phyloP scores from a whole-genome alignment of 2,888 invertebrate genomes.

The Palloptera scutellata region DNA sequence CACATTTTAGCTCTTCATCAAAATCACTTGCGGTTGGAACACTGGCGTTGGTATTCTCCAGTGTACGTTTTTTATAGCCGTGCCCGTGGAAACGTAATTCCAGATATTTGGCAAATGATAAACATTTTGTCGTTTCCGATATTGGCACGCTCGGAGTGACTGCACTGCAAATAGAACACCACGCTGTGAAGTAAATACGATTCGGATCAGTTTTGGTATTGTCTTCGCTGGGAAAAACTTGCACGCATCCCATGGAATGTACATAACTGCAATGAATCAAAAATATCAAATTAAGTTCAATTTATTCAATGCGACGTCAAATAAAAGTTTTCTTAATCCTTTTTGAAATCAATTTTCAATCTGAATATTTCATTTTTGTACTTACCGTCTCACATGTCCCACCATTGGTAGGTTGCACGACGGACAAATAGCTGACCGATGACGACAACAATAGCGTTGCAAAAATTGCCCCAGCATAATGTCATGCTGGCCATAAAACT shows the following conservation, averaged over 20 bases:
- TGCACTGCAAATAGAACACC: conserved; percentile 64
- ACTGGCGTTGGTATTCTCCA: conserved; percentile 27
- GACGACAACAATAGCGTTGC: conserved; percentile 89
- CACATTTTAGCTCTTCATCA: conserved; percentile 63
- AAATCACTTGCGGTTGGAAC: conserved; percentile 19
- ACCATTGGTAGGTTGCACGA: conserved; percentile 85
- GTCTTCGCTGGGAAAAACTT: conserved; percentile 68
- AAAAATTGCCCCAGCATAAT: conserved; percentile 94
- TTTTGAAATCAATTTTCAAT: not conserved
- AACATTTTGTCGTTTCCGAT: conserved; percentile 77
- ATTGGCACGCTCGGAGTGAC: conserved; percentile 80
- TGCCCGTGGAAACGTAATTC: conserved; percentile 84
- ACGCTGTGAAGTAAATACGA: conserved; percentile 61
- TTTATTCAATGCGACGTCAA: not conserved
- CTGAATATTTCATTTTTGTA: not conserved
- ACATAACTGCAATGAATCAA: conserved; percentile 70
- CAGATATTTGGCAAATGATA: conserved; percentile 90
- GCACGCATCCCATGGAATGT: conserved; percentile 87
- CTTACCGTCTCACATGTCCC: conserved; percentile 79
- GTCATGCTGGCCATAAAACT: conserved; percentile 94
- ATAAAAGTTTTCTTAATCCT: no score
- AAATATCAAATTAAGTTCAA: not conserved
- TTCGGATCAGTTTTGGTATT: conserved; percentile 52
- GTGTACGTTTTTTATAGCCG: conserved; percentile 69
- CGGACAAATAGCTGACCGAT: conserved; percentile 82